Evolutionary conservation across 2,797 vertebrate genomes (phyloP).

Genomic region (Tragopan temminckii): DNA sequence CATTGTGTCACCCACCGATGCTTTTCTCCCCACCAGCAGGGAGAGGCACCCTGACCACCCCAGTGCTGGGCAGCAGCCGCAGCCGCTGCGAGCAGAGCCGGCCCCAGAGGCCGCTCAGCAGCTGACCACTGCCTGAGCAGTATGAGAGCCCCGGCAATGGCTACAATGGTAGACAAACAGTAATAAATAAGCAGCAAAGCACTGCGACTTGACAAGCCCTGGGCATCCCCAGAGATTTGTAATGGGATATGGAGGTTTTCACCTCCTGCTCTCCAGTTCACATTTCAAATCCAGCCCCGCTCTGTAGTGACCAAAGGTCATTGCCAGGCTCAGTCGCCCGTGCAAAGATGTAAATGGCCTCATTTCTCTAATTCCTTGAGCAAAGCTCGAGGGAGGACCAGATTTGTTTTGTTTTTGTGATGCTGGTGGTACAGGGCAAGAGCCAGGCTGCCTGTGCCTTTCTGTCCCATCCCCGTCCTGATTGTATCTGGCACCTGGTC

Average conservation of each 20-base stretch:
- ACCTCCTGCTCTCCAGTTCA: conserved; percentile 72
- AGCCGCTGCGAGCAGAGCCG: not conserved
- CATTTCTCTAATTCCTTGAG: conserved; percentile 60
- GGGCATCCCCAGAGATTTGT: conserved; percentile 63
- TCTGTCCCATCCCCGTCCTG: rapidly evolving
- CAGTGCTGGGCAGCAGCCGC: not conserved
- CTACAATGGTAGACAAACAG: conserved; percentile 23
- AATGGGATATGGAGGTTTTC: conserved; percentile 73
- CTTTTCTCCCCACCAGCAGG: not conserved
- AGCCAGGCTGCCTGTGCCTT: not conserved
- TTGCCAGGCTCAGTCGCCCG: conserved; percentile 48
- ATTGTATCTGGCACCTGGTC: not conserved
- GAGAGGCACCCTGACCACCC: rapidly evolving
- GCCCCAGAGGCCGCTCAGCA: not conserved
- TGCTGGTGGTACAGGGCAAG: not conserved
- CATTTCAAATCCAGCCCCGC: conserved; percentile 74
- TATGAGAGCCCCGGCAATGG: not conserved
- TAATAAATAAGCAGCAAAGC: conserved; percentile 70
- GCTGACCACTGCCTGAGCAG: not conserved
- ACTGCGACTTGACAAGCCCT: conserved; percentile 55
- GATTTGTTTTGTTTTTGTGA: conserved; percentile 30
- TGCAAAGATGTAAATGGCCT: conserved; percentile 60
- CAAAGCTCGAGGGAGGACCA: not conserved
- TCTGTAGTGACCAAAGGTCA: conserved; percentile 69
- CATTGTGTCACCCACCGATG: not conserved